Base-by-base conservation (phyloP, 2,113 vertebrate genomes). In the Gobio gobio region DNA sequence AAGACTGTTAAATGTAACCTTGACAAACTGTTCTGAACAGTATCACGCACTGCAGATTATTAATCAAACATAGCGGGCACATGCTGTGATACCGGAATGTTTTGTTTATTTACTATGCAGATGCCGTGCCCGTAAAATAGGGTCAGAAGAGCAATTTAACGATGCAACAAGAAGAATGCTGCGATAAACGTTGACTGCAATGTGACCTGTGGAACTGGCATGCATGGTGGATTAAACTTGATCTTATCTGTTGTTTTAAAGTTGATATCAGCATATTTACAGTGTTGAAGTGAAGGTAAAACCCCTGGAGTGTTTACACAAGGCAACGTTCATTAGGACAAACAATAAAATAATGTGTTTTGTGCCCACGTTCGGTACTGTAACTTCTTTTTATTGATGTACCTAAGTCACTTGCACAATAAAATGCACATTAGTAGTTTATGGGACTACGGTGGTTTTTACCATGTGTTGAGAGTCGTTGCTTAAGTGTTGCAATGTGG, bases 181-280 rank as follows among this genome's bases (percentile, higher is more conserved):
- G 51, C 20, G 51, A 22, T 77, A 58, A 77, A 58, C 0, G 2
- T 4, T 0, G 51, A 24, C 3, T 79, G 54, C 58, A 40, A 49
- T 40, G 14, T 36, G 59, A 86, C 80, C 87, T 54, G 75, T 73
- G 59, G 54, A 54, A 61, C 43, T 66, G 64, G 43, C 26, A 61
- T 26, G 49, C 66, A 54, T 56, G 47, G 45, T 24, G 58, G 36
- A 18, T 59, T 14, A 72, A 80, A 70, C 76, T 80, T n/a, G 13
- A 70, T 33, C 56, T 58, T 74, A 63, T 75, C 33, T 59, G 51
- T 16, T 22, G 83, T 58, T 45, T 3, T 56, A 47, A 16, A 49
- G 54, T 72, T 82, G 29, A 72, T 72, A 43, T 24, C 7, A 9
- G 0, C 8, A 6, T 56, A 36, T 70, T 58, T 18, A 72, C 63